These are phyloP conservation scores for Helarctos malayanus DNA, from an alignment of 2,797 vertebrate genomes.

Conservation along the genomic window DNA sequence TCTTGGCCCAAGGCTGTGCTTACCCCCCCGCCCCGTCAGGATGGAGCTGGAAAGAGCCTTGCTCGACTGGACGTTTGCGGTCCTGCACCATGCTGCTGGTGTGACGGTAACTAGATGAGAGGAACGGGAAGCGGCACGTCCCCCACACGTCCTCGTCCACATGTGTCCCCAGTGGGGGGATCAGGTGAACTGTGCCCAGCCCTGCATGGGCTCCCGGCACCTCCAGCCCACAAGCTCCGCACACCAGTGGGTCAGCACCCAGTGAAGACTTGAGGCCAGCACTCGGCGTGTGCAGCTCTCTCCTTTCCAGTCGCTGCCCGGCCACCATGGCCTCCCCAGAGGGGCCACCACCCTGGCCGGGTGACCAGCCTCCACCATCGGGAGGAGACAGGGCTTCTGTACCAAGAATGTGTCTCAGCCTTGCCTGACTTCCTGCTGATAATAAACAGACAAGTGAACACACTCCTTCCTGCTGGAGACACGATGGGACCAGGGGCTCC, in stretches of 20 bases:
- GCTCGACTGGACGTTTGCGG: rapidly evolving
- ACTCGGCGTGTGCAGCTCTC: not conserved
- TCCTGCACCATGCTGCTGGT: rapidly evolving
- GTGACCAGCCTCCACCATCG: not conserved
- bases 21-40: not conserved
- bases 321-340: not conserved
- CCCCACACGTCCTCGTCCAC: not conserved
- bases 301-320: rapidly evolving
- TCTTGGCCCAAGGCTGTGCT: not conserved
- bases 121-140: not conserved
- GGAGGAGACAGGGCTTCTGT: too few species aligned
- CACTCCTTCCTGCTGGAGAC: too few species aligned
- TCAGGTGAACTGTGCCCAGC: not conserved
- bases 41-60: not conserved
- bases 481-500: rapidly evolving
- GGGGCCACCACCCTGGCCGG: not conserved
- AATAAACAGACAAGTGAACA: rapidly evolving
- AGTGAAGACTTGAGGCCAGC: not conserved
- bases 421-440: not conserved
- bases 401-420: too few species aligned
- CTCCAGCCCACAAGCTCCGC: not conserved
- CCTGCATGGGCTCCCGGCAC: not conserved
- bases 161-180: not conserved
- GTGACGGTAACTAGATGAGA: not conserved
- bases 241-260: not conserved